Evolutionary conservation across 2,113 vertebrate genomes (phyloP).

Genomic region (Paedocypris sp.): DNA sequence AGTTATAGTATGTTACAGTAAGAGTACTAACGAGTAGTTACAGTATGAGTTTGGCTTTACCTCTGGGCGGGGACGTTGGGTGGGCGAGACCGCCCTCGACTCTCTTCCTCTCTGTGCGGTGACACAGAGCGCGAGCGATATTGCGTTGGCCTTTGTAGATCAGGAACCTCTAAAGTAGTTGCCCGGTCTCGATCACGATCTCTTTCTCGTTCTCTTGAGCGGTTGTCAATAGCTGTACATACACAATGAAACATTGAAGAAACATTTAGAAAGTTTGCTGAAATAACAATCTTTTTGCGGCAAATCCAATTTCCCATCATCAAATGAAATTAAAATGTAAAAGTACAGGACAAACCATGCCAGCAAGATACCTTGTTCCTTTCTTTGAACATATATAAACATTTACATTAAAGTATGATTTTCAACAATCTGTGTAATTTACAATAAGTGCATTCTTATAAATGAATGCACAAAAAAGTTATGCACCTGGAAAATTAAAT

Average conservation of each 20-base stretch:
- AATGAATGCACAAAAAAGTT: too few species aligned
- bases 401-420: not conserved
- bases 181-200: slow-evolving; percentile 50
- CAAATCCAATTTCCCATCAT: not conserved
- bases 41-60: slow-evolving; percentile 54
- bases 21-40: not conserved
- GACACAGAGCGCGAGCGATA: slow-evolving; percentile 92
- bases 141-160: slow-evolving; percentile 77
- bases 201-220: slow-evolving; percentile 50
- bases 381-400: not conserved
- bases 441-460: too few species aligned
- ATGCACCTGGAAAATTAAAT: too few species aligned
- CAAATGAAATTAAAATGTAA: not conserved
- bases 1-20: not conserved
- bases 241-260: not conserved
- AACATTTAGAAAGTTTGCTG: not conserved
- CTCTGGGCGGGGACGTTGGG: slow-evolving; percentile 90
- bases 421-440: not conserved
- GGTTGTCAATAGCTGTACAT: slow-evolving; percentile 20
- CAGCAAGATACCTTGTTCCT: not conserved
- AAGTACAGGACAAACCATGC: slow-evolving; percentile 5
- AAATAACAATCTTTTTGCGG: not conserved
- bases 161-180: slow-evolving; percentile 85
- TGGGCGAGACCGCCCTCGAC: slow-evolving; percentile 80
- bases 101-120: slow-evolving; percentile 86